Evolutionary conservation across 53 echinoderm and acorn worm species (phyloP), one percentile per base, ranked within the genome.

Genomic region (Henricia sp.): DNA sequence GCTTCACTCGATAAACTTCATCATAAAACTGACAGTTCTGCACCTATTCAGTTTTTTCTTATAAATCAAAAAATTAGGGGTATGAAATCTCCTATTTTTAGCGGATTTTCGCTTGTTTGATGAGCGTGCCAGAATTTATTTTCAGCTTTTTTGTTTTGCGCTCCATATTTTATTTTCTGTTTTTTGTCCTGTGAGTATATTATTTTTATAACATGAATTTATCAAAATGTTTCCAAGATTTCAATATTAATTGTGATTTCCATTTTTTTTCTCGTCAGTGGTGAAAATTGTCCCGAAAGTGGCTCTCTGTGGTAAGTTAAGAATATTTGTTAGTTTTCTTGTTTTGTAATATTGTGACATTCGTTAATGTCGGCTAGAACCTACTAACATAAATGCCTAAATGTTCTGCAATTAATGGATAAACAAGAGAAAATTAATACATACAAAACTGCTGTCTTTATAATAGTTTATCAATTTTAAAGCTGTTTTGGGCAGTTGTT

Each of bases 221-320:
- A 56, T 10, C 17, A 23, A 20, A 56, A 55, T 55, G 5, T 55
- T 21, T 20, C 8, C 36, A 67, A 67, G 19, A 36, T 37, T 63
- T 29, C 55, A 54, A 54, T 10, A 6, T 17, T 4, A 54, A 54
- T 54, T 17, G 4, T 25, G 3, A 29, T 44, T 70, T 70, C 23
- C 2, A 21, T 28, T 76, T 23, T 80, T 33, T 64, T 34, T 50
- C 21, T 16, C 23, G 1, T 39, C 66, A 85, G 86, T 74, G 73
- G 62, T 60, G 52, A 65, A 14, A 14, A 21, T 3, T 85, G 86
- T 74, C 86, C 86, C 36, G 65, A 85, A 1, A 74, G 74, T 63
- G 86, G 86, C 4, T 67, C 74, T 5, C 65, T 85, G 25, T 85
- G 86, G 86, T 85, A 74, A 85, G 86, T 62, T 0, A 36, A 23